Percentiles rank a stretch among this genome's conserved stretches.
Evolutionary conservation across 2,888 invertebrate species (phyloP).

Genomic region (Neuroscelio doddi): DNA sequence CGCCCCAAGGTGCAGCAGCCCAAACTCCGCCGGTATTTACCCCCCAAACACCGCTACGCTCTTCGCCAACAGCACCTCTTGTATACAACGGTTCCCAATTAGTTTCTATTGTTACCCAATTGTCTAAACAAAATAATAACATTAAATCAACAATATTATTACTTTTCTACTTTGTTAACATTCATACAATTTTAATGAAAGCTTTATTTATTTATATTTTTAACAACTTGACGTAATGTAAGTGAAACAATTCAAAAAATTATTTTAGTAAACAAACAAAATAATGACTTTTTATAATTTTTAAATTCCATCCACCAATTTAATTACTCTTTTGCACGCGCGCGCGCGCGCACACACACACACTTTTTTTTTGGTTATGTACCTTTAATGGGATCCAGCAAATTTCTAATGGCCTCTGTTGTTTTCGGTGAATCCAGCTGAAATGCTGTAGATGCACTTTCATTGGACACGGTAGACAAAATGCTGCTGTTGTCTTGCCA

Average conservation of each 20-base stretch:
- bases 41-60: conserved; percentile 70
- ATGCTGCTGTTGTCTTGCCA: conserved; percentile 61
- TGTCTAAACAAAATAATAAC: conserved; percentile 62
- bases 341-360: background rate
- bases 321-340: background rate
- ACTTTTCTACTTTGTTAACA: background rate
- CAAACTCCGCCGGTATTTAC: conserved; percentile 69
- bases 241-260: no score
- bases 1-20: conserved; percentile 70
- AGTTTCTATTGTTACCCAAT: conserved; percentile 66
- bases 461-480: conserved; percentile 56
- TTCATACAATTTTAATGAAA: conserved; percentile 1
- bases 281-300: no score
- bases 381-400: conserved; percentile 63
- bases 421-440: conserved; percentile 57
- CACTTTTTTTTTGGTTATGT: conserved; percentile 5
- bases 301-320: no score
- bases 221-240: no score
- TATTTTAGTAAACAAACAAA: no score
- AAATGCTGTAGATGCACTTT: conserved; percentile 50
- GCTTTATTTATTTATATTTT: conserved; percentile 1
- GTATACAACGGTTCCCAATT: conserved; percentile 69
- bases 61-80: conserved; percentile 67
- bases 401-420: conserved; percentile 54
- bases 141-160: background rate